phyloP scores from a whole-genome alignment of 1,140 invertebrate species.

The Coelopa frigida region DNA sequence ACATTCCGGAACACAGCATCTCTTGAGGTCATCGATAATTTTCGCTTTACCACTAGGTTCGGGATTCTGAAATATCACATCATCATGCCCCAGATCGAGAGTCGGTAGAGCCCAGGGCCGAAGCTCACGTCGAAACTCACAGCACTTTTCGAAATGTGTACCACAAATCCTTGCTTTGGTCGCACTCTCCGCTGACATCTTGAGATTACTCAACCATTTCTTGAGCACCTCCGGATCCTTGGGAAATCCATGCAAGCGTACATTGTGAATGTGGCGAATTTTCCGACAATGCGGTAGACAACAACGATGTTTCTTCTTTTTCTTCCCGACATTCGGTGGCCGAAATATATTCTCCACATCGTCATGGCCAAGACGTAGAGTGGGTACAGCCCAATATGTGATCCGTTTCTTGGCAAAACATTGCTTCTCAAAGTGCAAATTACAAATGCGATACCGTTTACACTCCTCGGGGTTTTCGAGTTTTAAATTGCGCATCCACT shows the following conservation, averaged over 20 bases:
- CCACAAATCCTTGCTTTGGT: constrained; percentile 26
- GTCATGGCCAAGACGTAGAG: constrained; percentile 34
- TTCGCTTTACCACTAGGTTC: neutral
- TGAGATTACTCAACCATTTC: constrained; percentile 36
- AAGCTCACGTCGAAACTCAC: constrained; percentile 27
- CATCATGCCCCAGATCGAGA: constrained; percentile 24
- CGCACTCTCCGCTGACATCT: constrained; percentile 19
- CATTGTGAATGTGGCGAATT: no score
- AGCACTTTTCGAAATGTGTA: constrained; percentile 22
- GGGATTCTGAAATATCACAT: constrained; percentile 15
- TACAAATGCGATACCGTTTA: neutral
- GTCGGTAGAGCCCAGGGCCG: constrained; percentile 37
- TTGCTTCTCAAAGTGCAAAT: constrained; percentile 11
- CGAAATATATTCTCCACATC: constrained; percentile 36
- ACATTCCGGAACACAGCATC: neutral
- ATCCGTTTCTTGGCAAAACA: constrained; percentile 11
- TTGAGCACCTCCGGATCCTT: constrained; percentile 24
- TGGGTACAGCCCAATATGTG: constrained; percentile 37
- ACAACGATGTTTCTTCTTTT: no score
- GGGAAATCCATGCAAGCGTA: constrained; percentile 33
- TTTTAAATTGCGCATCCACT: no score
- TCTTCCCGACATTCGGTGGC: no score
- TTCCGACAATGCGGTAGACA: no score
- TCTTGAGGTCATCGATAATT: no score
- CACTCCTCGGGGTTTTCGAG: no score